Evolutionary conservation across 1,140 invertebrate genomes (phyloP), one percentile per base, ranked within the genome.

Genomic region (Brachionus plicatilis): DNA sequence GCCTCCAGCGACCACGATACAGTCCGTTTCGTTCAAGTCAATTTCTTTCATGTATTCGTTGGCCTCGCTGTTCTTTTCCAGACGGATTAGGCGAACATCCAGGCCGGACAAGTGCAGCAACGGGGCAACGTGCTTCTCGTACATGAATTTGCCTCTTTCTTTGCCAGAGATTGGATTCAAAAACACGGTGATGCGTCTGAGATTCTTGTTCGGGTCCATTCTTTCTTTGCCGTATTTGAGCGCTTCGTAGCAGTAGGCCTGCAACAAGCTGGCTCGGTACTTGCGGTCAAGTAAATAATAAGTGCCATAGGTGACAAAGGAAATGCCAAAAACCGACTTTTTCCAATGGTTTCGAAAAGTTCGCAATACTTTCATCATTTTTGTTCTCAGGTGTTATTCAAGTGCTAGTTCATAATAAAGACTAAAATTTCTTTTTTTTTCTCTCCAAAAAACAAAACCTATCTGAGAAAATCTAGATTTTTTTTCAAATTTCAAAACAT

Each of bases 261-360:
- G 53, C 33, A 82, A 14, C 33, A 82, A n/a, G 24, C 24, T 65
- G 8, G 79, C 79, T 43, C 79, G 53, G 24, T 82, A 68, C 12
- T 82, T 82, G 4, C 79, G 50, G 24, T 82, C 53, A 11, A 60
- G 43, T 65, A 82, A 65, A 37, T 82, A 82, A 68, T 82, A 68
- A 43, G 53, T 68, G 11, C 79, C 79, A 47, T 82, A 82, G 8
- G 50, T 17, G 6, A 82, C 24, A 9, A 29, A 11, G 3, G 53
- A 41, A 43, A 82, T 41, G 9, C 53, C 79, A 12, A 82, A 82
- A 65, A 82, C 24, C 24, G 53, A 65, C 53, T 82, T 82, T 82
- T 82, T 82, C 79, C 79, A 82, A 65, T 82, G 33, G 24, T 82
- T 82, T 41, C 79, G 7, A 27, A 82, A 27, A 65, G 79, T 82